These are phyloP conservation scores for Cyrtodaria siliqua DNA, from an alignment of 2,888 invertebrate species.

Conservation along the genomic window DNA sequence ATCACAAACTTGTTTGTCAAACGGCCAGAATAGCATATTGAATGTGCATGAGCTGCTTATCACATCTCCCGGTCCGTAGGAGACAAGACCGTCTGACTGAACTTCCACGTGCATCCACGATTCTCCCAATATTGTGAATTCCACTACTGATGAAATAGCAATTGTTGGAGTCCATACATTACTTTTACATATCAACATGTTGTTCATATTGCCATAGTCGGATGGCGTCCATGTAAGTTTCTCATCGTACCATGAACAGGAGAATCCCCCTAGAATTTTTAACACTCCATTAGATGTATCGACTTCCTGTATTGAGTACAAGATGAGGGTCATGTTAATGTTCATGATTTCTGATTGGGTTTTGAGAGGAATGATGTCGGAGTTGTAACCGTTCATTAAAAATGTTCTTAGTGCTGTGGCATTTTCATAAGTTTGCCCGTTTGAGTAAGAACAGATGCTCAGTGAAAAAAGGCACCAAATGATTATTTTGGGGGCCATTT, in stretches of 20 bases:
- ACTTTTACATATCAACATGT: slow-evolving; percentile 9
- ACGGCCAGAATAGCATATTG: slow-evolving; percentile 48
- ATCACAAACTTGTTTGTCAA: slow-evolving; percentile 40
- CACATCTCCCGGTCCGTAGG: slow-evolving; percentile 1
- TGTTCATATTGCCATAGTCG: slow-evolving; percentile 19
- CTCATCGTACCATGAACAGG: slow-evolving; percentile 27
- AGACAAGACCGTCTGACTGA: slow-evolving; percentile 12
- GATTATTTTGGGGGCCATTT: too few species aligned
- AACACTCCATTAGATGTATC: slow-evolving; percentile 29
- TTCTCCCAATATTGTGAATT: slow-evolving; percentile 9
- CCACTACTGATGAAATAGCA: slow-evolving; percentile 1
- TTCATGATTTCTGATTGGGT: slow-evolving; percentile 27
- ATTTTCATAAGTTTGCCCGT: slow-evolving; percentile 28
- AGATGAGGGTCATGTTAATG: slow-evolving; percentile 7
- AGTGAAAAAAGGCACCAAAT: too few species aligned
- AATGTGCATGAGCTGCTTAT: slow-evolving; percentile 10
- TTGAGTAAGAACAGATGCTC: too few species aligned
- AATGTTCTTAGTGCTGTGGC: slow-evolving; percentile 6
- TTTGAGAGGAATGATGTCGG: slow-evolving; percentile 21
- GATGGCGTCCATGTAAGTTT: slow-evolving; percentile 26
- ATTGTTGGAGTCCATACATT: slow-evolving; percentile 39
- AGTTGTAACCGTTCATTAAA: slow-evolving; percentile 22
- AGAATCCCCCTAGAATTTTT: neutral
- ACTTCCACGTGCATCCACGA: slow-evolving; percentile 19
- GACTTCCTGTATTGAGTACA: slow-evolving; percentile 20